Conservation (phyloP, 1,140 invertebrate genomes). For the Heliothis subflexa region DNA sequence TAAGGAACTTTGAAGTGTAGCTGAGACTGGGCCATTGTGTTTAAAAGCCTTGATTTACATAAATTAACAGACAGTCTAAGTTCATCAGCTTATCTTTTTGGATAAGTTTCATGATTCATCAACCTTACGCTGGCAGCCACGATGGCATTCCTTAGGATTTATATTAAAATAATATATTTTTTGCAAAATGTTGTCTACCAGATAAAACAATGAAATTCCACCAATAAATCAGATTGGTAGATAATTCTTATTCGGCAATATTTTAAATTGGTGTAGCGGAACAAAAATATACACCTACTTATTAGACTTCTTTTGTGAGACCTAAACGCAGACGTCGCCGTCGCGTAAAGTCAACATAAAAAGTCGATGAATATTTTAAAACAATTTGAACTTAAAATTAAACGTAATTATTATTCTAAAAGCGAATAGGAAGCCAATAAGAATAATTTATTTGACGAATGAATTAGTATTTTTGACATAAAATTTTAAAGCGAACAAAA, state of each 20-base stretch:
- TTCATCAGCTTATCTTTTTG: neutral
- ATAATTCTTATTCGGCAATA: too few species aligned
- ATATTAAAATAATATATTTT: too few species aligned
- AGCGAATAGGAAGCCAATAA: neutral
- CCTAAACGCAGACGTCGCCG: neutral
- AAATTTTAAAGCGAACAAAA: too few species aligned
- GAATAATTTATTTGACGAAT: neutral
- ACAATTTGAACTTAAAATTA: neutral
- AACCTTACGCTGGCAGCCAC: neutral
- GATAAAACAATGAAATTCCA: too few species aligned
- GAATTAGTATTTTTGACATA: neutral
- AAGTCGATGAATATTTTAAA: neutral
- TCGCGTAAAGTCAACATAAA: neutral
- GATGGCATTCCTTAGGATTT: too few species aligned
- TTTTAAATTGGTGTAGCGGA: too few species aligned
- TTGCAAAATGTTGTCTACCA: too few species aligned
- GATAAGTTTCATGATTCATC: neutral
- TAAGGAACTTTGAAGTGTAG: neutral
- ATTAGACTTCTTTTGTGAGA: too few species aligned
- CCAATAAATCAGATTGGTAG: too few species aligned
- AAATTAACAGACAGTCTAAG: neutral
- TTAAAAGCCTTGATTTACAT: slow-evolving; percentile 16
- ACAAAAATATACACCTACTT: too few species aligned
- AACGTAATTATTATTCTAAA: neutral
- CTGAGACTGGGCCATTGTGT: slow-evolving; percentile 10